These are phyloP conservation scores for Neoscelio sp. DNA, from an alignment of 2,888 invertebrate genomes.

Conservation along the genomic window DNA sequence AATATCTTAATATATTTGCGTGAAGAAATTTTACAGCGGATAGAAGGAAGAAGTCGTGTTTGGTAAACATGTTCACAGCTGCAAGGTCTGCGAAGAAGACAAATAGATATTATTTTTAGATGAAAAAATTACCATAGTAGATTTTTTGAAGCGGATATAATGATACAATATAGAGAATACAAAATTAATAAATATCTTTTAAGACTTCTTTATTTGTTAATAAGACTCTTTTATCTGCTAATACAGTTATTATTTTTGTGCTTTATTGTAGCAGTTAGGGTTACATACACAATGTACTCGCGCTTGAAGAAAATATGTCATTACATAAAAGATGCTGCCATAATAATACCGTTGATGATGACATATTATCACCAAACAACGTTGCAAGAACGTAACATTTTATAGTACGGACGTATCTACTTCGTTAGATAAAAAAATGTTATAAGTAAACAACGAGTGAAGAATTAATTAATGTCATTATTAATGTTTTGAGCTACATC, in stretches of 20 bases:
- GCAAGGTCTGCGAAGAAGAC: slow-evolving; percentile 2
- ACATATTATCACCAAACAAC: slow-evolving; percentile 2
- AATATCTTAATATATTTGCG: slow-evolving; percentile 58
- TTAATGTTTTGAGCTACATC: no score
- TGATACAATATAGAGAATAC: neutral
- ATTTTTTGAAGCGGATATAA: no score
- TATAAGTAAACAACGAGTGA: no score
- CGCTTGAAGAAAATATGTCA: slow-evolving; percentile 6
- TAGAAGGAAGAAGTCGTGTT: slow-evolving; percentile 36
- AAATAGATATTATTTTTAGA: no score
- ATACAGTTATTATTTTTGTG: no score
- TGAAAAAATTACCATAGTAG: no score
- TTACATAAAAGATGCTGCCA: slow-evolving; percentile 2
- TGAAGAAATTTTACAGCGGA: slow-evolving; percentile 45
- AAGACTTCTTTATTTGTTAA: no score
- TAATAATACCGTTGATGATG: neutral
- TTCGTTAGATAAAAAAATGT: neutral
- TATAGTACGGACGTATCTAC: neutral
- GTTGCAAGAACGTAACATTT: neutral
- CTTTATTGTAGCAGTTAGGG: neutral
- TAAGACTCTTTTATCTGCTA: no score
- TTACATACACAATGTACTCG: slow-evolving; percentile 1
- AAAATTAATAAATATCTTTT: no score
- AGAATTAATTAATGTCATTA: no score
- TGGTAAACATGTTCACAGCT: slow-evolving; percentile 13